Percentiles rank a stretch among this genome's conserved stretches.
These are phyloP conservation scores for Florisuga fusca DNA, from an alignment of 2,797 vertebrate species.

Conservation along the genomic window DNA sequence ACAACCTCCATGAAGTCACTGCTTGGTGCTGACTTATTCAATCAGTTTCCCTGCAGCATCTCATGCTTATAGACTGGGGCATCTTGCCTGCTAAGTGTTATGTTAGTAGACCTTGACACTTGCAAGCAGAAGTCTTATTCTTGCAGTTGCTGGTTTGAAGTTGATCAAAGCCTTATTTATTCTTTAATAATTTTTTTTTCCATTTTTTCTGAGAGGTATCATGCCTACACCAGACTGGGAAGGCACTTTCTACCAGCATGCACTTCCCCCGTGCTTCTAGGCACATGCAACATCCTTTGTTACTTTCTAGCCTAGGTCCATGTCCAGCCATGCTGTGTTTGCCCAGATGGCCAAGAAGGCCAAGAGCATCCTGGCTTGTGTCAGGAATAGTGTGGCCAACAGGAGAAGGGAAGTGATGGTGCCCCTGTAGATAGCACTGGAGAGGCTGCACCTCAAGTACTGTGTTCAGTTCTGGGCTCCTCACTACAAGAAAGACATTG, in stretches of 20 bases:
- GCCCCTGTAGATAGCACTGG: too few relatives aligned
- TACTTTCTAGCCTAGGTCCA: not conserved
- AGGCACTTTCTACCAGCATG: not conserved
- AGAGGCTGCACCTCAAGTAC: too few relatives aligned
- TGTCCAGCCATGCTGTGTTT: not conserved
- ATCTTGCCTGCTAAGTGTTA: not conserved
- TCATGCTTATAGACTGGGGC: not conserved
- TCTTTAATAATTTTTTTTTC: not conserved
- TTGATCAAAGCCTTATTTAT: not conserved
- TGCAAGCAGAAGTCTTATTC: not conserved
- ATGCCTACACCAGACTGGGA: not conserved
- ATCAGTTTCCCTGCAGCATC: not conserved
- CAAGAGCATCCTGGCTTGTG: too few relatives aligned
- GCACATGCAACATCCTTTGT: not conserved
- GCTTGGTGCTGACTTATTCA: not conserved
- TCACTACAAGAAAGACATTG: too few relatives aligned
- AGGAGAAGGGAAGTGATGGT: too few relatives aligned
- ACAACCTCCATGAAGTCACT: not conserved
- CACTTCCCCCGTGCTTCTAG: not conserved
- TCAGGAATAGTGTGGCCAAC: too few relatives aligned
- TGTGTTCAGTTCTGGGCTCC: too few relatives aligned
- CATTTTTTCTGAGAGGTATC: not conserved
- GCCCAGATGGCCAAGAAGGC: too few relatives aligned
- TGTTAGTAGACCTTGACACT: not conserved
- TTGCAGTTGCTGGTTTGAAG: constrained; percentile 29